Evolutionary conservation across 2,113 vertebrate species (phyloP).

Genomic region (Gambusia affinis): DNA sequence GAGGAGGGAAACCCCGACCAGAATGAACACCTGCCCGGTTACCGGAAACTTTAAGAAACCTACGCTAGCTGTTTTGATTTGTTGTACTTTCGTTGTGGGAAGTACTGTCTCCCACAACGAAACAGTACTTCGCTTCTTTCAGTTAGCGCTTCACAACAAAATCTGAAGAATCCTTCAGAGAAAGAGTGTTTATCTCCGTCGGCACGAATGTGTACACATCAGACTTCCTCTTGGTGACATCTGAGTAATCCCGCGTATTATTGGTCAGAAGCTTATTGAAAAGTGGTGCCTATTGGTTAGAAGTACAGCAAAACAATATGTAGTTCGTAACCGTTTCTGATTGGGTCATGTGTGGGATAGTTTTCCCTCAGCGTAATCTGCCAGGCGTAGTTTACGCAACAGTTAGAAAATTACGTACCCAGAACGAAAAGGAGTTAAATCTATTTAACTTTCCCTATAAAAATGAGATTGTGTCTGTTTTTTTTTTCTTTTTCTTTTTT

Average conservation of each 20-base stretch:
- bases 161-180: not conserved
- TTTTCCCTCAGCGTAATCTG: not conserved
- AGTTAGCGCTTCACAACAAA: not conserved
- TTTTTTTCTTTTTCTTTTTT: no score
- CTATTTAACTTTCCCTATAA: not conserved
- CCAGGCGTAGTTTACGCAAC: constrained; percentile 13
- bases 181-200: not conserved
- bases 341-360: not conserved
- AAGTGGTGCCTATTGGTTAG: constrained; percentile 51
- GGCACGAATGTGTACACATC: constrained; percentile 14
- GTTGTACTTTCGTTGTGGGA: no score
- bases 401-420: not conserved
- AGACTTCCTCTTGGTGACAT: constrained; percentile 33
- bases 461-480: not conserved
- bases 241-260: constrained; percentile 38
- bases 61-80: not conserved
- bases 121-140: not conserved
- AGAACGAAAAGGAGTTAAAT: not conserved
- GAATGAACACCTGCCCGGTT: constrained; percentile 13
- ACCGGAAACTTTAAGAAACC: not conserved
- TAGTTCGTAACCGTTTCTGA: constrained; percentile 60
- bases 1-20: not conserved
- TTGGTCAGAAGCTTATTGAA: constrained; percentile 46
- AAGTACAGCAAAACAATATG: constrained; percentile 38
- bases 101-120: no score